Percentiles rank a stretch among this genome's conserved stretches.
Conservation (phyloP, 1,140 invertebrate species). For the Ctenoplectra terminalis region DNA sequence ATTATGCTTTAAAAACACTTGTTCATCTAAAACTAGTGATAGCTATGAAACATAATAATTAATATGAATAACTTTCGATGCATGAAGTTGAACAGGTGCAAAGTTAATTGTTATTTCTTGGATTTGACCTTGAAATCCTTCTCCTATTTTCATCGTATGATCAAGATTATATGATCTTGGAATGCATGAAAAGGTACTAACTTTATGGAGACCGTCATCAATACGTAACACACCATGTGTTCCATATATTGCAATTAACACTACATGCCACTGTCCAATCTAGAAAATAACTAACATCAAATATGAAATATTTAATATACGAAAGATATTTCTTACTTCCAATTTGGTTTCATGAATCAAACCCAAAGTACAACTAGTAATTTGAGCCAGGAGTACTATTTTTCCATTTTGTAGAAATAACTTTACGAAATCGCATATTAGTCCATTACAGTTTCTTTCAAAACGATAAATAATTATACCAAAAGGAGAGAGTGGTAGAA, state of each 20-base stretch:
- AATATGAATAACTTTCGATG: slow-evolving; percentile 8
- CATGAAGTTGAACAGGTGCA: slow-evolving; percentile 13
- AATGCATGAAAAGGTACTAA: slow-evolving; percentile 29
- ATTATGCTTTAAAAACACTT: not conserved
- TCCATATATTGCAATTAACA: slow-evolving; percentile 30
- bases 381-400: slow-evolving; percentile 28
- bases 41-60: not conserved
- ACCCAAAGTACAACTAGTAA: slow-evolving; percentile 21
- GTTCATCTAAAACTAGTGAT: not conserved
- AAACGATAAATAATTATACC: slow-evolving; percentile 46
- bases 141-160: slow-evolving; percentile 41
- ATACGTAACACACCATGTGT: slow-evolving; percentile 19
- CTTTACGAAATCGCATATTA: slow-evolving; percentile 37
- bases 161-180: slow-evolving; percentile 30
- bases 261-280: slow-evolving; percentile 49
- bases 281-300: not conserved
- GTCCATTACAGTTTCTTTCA: slow-evolving; percentile 23
- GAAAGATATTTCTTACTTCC: slow-evolving; percentile 25
- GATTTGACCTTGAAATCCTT: slow-evolving; percentile 42
- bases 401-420: slow-evolving; percentile 43
- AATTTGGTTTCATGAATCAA: slow-evolving; percentile 32
- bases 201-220: slow-evolving; percentile 16
- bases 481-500: slow-evolving; percentile 38
- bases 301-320: not conserved
- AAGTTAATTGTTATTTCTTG: slow-evolving; percentile 55